Conservation (phyloP, 2,113 vertebrate species). For the Paedocypris sp. region DNA sequence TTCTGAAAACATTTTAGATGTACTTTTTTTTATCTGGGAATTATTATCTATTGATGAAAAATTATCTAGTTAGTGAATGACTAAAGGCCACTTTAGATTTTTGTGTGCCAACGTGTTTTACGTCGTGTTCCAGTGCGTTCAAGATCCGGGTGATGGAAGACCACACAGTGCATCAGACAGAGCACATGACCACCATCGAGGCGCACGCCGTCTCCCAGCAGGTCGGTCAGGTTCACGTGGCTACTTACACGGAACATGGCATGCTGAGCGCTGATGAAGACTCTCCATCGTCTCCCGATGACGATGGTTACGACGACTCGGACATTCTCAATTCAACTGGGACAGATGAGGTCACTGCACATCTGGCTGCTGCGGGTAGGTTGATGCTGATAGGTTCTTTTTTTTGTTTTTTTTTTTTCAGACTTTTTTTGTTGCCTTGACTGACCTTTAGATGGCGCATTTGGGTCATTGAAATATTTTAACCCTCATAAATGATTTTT, state of each 20-base stretch:
- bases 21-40: not conserved
- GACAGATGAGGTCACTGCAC: conserved; percentile 87
- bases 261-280: conserved; percentile 95
- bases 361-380: conserved; percentile 91
- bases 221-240: conserved; percentile 84
- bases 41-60: no score
- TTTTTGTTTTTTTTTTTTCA: no score
- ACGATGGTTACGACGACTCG: conserved; percentile 90
- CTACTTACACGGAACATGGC: conserved; percentile 83
- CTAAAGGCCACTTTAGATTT: no score
- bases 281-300: conserved; percentile 89
- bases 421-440: not conserved
- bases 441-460: not conserved
- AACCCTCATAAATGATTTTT: not conserved
- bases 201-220: conserved; percentile 87
- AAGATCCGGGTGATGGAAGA: conserved; percentile 77
- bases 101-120: not conserved
- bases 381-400: no score
- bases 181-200: conserved; percentile 95
- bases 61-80: no score
- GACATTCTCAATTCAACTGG: conserved; percentile 96
- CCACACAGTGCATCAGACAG: conserved; percentile 75
- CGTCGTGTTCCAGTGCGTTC: conserved; percentile 24
- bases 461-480: not conserved
- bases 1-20: no score